Conservation (phyloP, 2,113 vertebrate species). For the Sporophila hypoxantha region DNA sequence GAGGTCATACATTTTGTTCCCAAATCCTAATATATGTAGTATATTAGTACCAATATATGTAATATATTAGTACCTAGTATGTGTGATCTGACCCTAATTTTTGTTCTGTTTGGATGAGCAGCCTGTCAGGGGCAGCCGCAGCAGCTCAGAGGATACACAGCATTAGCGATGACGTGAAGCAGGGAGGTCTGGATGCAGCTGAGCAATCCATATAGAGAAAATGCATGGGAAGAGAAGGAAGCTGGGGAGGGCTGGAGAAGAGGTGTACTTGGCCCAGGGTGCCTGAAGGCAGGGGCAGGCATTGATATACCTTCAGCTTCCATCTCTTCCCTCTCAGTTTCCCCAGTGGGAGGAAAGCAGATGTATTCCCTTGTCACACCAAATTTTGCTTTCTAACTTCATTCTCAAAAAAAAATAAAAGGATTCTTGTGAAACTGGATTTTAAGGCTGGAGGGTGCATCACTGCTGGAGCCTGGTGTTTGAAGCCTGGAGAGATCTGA, state of each 20-base stretch:
- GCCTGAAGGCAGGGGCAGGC: neutral
- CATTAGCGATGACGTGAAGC: rapidly evolving
- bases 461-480: neutral
- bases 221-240: neutral
- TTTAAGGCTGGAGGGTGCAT: neutral
- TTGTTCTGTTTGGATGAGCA: rapidly evolving
- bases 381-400: neutral
- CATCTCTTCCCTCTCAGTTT: neutral
- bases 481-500: neutral
- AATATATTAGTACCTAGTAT: rapidly evolving
- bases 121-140: neutral
- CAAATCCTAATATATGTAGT: neutral
- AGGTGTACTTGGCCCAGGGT: too few relatives aligned
- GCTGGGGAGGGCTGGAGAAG: neutral
- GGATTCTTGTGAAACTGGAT: neutral
- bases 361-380: neutral
- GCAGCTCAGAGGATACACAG: neutral
- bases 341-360: neutral
- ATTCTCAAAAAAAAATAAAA: neutral
- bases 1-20: neutral
- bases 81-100: neutral
- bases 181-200: neutral
- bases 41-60: neutral
- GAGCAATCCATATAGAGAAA: neutral
- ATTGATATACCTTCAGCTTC: neutral